Base-by-base conservation (phyloP, 2,888 invertebrate species). In the Neria commutata region DNA sequence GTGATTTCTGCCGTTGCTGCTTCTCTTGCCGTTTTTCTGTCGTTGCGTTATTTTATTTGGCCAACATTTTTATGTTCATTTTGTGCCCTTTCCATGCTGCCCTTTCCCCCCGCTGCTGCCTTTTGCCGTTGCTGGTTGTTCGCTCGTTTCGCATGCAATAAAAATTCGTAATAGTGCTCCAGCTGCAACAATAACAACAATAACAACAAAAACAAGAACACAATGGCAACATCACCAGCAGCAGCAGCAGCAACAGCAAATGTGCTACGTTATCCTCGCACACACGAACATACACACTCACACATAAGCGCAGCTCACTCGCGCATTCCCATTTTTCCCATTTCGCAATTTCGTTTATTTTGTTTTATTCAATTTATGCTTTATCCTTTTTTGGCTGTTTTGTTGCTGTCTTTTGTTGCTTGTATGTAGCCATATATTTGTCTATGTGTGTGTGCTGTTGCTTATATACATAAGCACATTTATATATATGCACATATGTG, bases 1-100 rank as follows among this genome's bases (percentile, higher is more conserved):
- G 73, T 67, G 61, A 56, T 51, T 55, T 29, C 51, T 45, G 17
- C 37, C 42, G 29, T 60, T 56, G 46, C 33, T 54, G 54, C 50
- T 56, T 40, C 56, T 58, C 25, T 40, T 40, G 40, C n/a, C 40
- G 5, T 8, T 47, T 47, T 6, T 47, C 47, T 21, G 23, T 40
- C 24, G 46, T 51, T 37, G 54, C 62, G 67, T 63, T 69, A 71
- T 73, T 74, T 71, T 71, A n/a, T 70, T 71, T 73, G 73, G 71
- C 74, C 71, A 74, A 72, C 74, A 73, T 72, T 64, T 71, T 63
- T 69, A n/a, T n/a, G 37, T 25, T 37, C 24, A 24, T 25, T 46
- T 57, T 21, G 45, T 51, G 24, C 25, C 45, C 10, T 16, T 5
- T 55, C 24, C 17, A 25, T 4, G 48, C n/a, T n/a, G 37, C 26